These are phyloP conservation scores for Dryocosmus kuriphilus DNA, from an alignment of 2,888 invertebrate species.

Conservation along the genomic window DNA sequence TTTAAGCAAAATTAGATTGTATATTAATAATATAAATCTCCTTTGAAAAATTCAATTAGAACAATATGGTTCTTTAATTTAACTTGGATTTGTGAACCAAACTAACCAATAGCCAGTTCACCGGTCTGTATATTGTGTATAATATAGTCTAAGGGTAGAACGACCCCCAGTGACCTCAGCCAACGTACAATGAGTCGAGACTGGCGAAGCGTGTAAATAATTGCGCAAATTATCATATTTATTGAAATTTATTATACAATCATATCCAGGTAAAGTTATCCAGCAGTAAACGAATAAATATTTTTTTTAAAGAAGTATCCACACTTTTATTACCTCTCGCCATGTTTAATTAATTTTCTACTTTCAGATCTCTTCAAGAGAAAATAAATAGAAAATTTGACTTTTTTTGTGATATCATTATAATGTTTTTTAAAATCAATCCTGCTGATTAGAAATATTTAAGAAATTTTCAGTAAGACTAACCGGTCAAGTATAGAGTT, in stretches of 20 bases:
- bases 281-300: neutral
- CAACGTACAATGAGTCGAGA: neutral
- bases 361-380: neutral
- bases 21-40: neutral
- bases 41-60: neutral
- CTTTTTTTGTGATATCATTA: too few relatives aligned
- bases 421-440: too few relatives aligned
- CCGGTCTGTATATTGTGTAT: neutral
- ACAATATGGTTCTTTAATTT: neutral
- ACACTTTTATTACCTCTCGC: neutral
- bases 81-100: neutral
- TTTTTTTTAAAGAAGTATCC: neutral
- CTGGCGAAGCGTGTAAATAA: conserved; percentile 30
- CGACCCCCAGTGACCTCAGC: conserved; percentile 14
- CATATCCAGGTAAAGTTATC: neutral
- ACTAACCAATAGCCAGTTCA: neutral
- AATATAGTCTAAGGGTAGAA: neutral
- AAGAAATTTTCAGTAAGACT: too few relatives aligned
- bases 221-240: conserved; percentile 22
- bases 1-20: neutral
- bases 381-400: neutral
- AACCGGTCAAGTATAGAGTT: too few relatives aligned
- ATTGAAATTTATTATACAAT: conserved; percentile 31
- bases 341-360: neutral
- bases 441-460: too few relatives aligned